These are phyloP conservation scores for Coregonus sp. DNA, from an alignment of 2,797 vertebrate genomes.

Conservation along the genomic window DNA sequence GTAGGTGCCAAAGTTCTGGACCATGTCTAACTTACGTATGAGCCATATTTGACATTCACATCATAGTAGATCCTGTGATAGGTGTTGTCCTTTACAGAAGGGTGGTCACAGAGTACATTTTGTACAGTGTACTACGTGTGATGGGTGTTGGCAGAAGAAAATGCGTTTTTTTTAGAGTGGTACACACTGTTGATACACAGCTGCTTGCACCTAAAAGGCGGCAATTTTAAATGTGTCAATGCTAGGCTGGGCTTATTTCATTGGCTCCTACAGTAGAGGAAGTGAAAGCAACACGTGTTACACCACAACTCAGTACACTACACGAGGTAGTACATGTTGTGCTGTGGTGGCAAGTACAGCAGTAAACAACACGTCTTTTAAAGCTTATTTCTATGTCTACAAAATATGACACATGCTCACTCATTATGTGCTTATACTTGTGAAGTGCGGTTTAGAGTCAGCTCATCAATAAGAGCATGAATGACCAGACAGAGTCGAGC, in stretches of 20 bases:
- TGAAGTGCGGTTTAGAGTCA: not conserved
- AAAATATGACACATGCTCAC: not conserved
- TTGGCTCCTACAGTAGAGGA: slow-evolving; percentile 61
- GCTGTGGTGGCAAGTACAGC: not conserved
- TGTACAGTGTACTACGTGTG: slow-evolving; percentile 12
- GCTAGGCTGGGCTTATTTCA: not conserved
- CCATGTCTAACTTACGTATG: too few relatives aligned
- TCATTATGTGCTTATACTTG: not conserved
- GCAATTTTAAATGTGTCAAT: slow-evolving; percentile 65
- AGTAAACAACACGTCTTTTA: not conserved
- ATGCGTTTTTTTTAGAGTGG: slow-evolving; percentile 60
- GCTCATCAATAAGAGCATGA: not conserved
- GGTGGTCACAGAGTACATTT: slow-evolving; percentile 33
- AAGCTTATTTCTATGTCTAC: not conserved
- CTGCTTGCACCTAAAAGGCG: slow-evolving; percentile 58
- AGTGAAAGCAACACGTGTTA: slow-evolving; percentile 39
- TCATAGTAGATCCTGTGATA: slow-evolving; percentile 28
- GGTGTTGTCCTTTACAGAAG: slow-evolving; percentile 13
- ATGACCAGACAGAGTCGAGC: too few relatives aligned
- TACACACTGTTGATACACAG: slow-evolving; percentile 29
- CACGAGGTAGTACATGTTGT: slow-evolving; percentile 14
- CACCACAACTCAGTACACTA: slow-evolving; percentile 11
- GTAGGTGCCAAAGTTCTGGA: too few relatives aligned
- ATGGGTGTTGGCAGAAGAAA: slow-evolving; percentile 60
- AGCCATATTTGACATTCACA: slow-evolving; percentile 2